Base-by-base conservation (phyloP, 2,888 invertebrate genomes). In the Folsomia candida region DNA sequence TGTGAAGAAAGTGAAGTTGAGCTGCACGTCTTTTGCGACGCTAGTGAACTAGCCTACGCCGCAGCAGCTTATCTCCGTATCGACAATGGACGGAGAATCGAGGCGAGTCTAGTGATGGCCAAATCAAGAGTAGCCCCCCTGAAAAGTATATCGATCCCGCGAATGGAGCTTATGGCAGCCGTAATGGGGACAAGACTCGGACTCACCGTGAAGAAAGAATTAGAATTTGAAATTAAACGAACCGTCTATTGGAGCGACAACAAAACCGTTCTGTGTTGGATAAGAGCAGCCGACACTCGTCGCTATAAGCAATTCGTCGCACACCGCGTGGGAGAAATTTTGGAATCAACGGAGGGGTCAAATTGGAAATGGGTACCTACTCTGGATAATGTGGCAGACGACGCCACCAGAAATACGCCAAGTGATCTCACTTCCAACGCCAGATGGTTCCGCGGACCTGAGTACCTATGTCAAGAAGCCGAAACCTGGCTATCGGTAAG, bases 271-370 rank as follows among this genome's bases (percentile, higher is more conserved):
- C 61, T 77, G 0, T 57, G 67, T 18, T 78, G 78, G 77, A 20
- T 78, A 0, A 61, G 14, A n/a, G n/a, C n/a, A n/a, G n/a, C n/a
- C n/a, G n/a, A n/a, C n/a, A n/a, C n/a, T n/a, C n/a, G n/a, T n/a
- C n/a, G n/a, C n/a, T 77, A 67, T 47, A 68, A 73, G 11, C 57
- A 59, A 0, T 79, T 75, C 58, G 76, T 77, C 6, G 68, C 69
- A 6, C 64, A 75, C 24, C 59, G 78, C 11, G 37, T 79, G 22
- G 75, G 73, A n/a, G 77, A 80, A 28, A 77, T 79, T 14, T 28
- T 66, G 24, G 77, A 78, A n/a, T 1, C 27, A 0, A 71, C 71
- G 0, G 65, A 69, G 2, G 57, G 47, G 0, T 24, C 18, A 0
- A 22, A 67, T 2, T 80, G 80, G 79, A 57, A 61, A 2, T 77